These are phyloP conservation scores for Sterna hirundo DNA, from an alignment of 2,113 vertebrate species.

Conservation along the genomic window DNA sequence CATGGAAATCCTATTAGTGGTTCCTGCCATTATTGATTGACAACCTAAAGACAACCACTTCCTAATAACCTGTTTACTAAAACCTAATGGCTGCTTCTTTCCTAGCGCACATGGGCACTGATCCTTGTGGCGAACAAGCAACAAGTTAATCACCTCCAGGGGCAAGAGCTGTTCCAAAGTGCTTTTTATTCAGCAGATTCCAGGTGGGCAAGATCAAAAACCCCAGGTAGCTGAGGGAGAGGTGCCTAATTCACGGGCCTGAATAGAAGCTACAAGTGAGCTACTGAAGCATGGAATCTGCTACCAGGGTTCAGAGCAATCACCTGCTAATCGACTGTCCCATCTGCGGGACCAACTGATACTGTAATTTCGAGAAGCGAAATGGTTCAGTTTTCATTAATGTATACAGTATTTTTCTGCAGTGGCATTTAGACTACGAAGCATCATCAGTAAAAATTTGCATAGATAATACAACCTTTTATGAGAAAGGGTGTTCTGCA, in stretches of 20 bases:
- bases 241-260: background rate
- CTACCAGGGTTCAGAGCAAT: background rate
- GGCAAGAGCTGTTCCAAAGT: background rate
- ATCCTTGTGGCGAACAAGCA: background rate
- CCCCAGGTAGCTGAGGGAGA: background rate
- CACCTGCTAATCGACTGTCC: background rate
- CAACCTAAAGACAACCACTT: background rate
- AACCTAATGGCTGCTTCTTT: background rate
- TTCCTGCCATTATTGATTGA: slow-evolving; percentile 21
- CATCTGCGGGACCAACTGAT: background rate
- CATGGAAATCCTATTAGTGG: slow-evolving; percentile 31
- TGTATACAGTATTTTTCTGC: background rate
- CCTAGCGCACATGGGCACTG: background rate
- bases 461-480: background rate
- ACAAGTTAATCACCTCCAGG: background rate
- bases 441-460: background rate
- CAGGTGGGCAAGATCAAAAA: background rate
- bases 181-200: background rate
- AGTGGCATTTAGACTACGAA: background rate
- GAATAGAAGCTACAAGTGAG: background rate
- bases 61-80: slow-evolving; percentile 22
- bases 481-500: background rate
- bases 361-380: background rate
- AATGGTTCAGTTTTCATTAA: background rate
- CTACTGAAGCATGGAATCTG: background rate